Percentiles rank a stretch among this genome's conserved stretches.
Evolutionary conservation across 1,140 invertebrate genomes (phyloP).

Genomic region (Lysiphlebus fabarum): DNA sequence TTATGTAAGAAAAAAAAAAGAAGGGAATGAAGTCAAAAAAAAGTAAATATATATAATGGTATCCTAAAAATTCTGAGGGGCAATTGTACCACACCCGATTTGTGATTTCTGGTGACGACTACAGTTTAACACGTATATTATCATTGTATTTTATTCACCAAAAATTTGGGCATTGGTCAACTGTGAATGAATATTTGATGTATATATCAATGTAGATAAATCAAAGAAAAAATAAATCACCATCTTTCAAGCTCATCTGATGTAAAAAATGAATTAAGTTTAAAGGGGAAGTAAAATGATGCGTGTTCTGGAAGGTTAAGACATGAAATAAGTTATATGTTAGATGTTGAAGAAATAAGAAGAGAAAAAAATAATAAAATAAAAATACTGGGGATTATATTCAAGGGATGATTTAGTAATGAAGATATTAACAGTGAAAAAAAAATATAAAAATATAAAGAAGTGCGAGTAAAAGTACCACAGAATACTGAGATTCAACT

Average conservation of each 20-base stretch:
- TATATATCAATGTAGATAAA: neutral
- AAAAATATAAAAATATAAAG: too few relatives aligned
- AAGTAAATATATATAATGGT: conserved; percentile 6
- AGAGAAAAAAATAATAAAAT: conserved; percentile 2
- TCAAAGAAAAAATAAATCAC: conserved; percentile 8
- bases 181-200: conserved; percentile 30
- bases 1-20: too few relatives aligned
- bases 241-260: neutral
- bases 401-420: conserved; percentile 53
- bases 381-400: conserved; percentile 25
- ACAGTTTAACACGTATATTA: conserved; percentile 27
- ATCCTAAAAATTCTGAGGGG: neutral
- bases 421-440: conserved; percentile 52
- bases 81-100: neutral
- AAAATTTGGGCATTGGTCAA: conserved; percentile 15
- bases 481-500: conserved; percentile 55
- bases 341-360: neutral
- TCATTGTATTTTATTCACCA: conserved; percentile 25
- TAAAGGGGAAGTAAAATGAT: neutral
- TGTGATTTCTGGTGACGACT: conserved; percentile 27
- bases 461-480: conserved; percentile 48
- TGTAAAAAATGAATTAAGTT: neutral
- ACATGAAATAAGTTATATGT: neutral
- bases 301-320: too few relatives aligned
- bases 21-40: too few relatives aligned